Percentiles rank a stretch among this genome's conserved stretches.
Conservation (phyloP, 2,888 invertebrate species). For the Lasioglossum lativentre region DNA sequence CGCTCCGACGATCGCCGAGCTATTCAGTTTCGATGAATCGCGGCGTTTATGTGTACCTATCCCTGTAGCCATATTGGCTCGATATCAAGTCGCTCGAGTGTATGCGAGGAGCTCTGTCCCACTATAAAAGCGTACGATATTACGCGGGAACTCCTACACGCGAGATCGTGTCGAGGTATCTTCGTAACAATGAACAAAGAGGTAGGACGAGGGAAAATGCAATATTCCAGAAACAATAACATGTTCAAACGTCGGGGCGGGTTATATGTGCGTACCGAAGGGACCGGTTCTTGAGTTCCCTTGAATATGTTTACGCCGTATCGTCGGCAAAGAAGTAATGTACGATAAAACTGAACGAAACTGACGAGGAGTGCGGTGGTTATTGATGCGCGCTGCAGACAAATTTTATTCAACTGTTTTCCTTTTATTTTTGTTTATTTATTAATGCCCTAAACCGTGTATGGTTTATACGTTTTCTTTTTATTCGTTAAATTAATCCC, state of each 20-base stretch:
- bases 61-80: slow-evolving; percentile 9
- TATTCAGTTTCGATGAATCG: slow-evolving; percentile 14
- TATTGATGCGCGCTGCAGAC: background rate
- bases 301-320: background rate
- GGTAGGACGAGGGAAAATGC: background rate
- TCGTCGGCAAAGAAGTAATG: background rate
- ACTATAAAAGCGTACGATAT: background rate
- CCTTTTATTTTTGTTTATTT: background rate
- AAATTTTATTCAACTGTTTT: background rate
- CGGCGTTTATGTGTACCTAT: slow-evolving; percentile 36
- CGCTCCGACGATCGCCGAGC: background rate
- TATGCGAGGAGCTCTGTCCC: background rate
- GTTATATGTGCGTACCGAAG: background rate
- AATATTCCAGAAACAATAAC: slow-evolving; percentile 13
- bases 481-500: background rate
- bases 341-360: background rate
- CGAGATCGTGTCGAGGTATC: background rate
- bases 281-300: background rate
- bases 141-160: background rate
- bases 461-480: no score
- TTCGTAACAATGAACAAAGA: background rate
- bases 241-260: background rate
- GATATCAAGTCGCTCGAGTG: slow-evolving; percentile 2
- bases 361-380: background rate
- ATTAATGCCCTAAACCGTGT: no score